Base-by-base conservation (phyloP, 2,797 vertebrate genomes). In the Pangasius krempfi region DNA sequence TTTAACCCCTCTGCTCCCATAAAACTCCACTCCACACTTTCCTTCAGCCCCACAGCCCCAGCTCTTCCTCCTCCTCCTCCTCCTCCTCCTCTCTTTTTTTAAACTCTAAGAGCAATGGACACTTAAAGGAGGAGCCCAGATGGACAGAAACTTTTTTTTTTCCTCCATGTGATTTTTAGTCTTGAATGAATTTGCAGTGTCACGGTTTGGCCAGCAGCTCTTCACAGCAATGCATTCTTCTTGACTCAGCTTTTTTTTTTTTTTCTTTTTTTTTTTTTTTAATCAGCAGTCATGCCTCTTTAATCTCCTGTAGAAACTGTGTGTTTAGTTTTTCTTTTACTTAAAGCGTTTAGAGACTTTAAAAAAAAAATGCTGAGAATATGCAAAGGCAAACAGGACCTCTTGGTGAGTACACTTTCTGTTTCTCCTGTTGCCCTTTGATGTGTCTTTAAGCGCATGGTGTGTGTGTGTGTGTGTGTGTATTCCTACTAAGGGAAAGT, bases 11-110 rank as follows among this genome's bases (percentile, higher is more conserved):
- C 90, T 89, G 89, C 40, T 93, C 90, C 93, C 92, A 90, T 85
- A 58, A 86, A 92, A 95, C 86, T 96, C 96, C 96, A 95, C 86
- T 96, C 96, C 96, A 93, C 94, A 94, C 93, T 94, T 97, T 97
- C 92, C 95, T 95, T 93, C 89, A 92, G 94, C 90, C 93, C 93
- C 84, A 91, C 85, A 87, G 70, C 68, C 90, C 87, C 56, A 87
- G 75, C 89, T 68, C 89, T 52, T 79, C 84, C 84, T 85, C 76
- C 87, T 84, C 68, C 75, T 90, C 87, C 78, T 92, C 89, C 92
- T 91, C 89, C 58, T 84, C 93, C 89, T 91, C 70, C 47, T 54
- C 68, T 56, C n/a, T 37, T 58, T 89, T 86, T 88, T 91, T 91
- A 91, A 92, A 91, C 90, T 93, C 86, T 91, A 87, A 90, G 79